These are phyloP conservation scores for Caenorhabditis inopinata DNA, from an alignment of 1,140 invertebrate species.

Conservation along the genomic window DNA sequence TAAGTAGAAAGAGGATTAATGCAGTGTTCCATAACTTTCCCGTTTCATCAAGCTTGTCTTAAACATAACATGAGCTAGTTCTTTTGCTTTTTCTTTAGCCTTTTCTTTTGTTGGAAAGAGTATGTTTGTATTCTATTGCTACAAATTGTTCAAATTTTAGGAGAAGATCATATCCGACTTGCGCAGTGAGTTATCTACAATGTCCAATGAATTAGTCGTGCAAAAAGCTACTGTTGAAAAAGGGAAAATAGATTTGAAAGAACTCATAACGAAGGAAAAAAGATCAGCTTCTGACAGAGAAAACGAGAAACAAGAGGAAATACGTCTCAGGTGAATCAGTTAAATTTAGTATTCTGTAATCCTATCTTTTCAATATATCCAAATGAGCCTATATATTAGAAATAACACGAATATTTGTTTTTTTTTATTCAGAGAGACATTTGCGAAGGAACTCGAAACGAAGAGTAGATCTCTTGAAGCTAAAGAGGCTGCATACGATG, in stretches of 20 bases:
- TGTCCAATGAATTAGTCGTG: neutral
- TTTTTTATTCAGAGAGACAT: neutral
- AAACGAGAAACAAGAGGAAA: neutral
- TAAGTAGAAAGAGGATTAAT: too few species aligned
- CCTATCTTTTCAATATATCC: too few species aligned
- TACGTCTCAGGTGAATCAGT: neutral
- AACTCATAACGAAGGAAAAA: neutral
- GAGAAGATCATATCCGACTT: constrained; percentile 38
- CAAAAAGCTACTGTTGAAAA: constrained; percentile 14
- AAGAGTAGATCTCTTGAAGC: neutral
- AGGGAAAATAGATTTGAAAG: neutral
- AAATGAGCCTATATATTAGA: too few species aligned
- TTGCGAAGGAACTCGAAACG: neutral
- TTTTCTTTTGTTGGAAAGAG: too few species aligned
- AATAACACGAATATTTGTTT: too few species aligned
- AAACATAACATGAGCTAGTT: too few species aligned
- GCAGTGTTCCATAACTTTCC: too few species aligned
- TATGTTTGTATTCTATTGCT: too few species aligned
- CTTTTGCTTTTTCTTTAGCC: neutral
- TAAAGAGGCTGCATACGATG: neutral
- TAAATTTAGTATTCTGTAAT: too few species aligned
- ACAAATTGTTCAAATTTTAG: neutral
- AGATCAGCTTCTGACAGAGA: neutral
- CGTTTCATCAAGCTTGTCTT: too few species aligned
- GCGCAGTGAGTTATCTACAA: neutral